Conservation (phyloP, 1,140 invertebrate genomes). For the Caenorhabditis latens region DNA sequence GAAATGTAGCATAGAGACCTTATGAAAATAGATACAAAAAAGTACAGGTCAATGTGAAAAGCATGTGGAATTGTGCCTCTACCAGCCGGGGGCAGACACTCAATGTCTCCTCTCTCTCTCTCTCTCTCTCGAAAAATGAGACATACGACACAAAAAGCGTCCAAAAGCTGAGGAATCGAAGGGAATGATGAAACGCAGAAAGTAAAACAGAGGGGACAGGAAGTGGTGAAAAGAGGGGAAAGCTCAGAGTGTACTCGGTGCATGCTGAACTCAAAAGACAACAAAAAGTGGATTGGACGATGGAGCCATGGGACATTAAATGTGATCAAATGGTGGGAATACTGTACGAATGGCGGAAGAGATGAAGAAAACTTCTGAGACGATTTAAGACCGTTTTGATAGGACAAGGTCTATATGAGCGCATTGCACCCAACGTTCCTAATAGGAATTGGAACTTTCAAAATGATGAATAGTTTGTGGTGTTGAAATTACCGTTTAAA, state of each 20-base stretch:
- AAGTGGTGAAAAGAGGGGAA: constrained; percentile 18
- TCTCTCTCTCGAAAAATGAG: constrained; percentile 21
- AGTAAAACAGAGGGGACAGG: not conserved
- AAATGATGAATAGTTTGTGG: too few species aligned
- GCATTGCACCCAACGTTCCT: too few species aligned
- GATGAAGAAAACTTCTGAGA: too few species aligned
- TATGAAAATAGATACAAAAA: constrained; percentile 12
- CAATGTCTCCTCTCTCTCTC: not conserved
- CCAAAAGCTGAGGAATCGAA: constrained; percentile 13
- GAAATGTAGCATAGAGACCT: not conserved
- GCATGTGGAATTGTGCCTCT: constrained; percentile 8
- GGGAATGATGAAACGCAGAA: not conserved
- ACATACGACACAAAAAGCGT: constrained; percentile 45
- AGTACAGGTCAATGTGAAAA: constrained; percentile 29
- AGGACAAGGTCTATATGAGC: too few species aligned
- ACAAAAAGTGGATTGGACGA: not conserved
- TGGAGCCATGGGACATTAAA: not conserved
- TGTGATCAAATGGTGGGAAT: not conserved
- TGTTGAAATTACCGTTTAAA: too few species aligned
- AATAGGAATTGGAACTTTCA: too few species aligned
- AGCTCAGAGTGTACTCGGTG: constrained; percentile 26
- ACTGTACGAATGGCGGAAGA: not conserved
- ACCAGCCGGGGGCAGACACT: constrained; percentile 2
- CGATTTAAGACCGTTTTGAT: too few species aligned
- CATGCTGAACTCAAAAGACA: constrained; percentile 8